phyloP scores from a whole-genome alignment of 2,113 vertebrate species.

The Trochalopteron elliotii region DNA sequence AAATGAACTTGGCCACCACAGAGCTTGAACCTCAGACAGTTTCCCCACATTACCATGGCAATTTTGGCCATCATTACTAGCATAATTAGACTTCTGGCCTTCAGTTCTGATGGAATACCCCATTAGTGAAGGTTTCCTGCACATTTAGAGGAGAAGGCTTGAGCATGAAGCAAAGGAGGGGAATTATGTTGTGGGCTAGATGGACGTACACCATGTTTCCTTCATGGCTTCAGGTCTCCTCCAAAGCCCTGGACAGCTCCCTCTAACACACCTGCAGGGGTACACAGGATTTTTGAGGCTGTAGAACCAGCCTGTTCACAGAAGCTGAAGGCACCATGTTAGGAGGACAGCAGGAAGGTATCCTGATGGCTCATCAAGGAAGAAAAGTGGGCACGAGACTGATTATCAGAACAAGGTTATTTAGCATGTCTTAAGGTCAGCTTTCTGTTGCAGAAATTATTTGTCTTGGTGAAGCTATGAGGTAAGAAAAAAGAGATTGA shows the following conservation, averaged over 20 bases:
- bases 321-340: not conserved
- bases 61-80: not conserved
- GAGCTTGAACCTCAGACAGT: not conserved
- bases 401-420: not conserved
- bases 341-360: not conserved
- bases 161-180: not conserved
- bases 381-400: not conserved
- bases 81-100: not conserved
- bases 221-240: not conserved
- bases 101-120: not conserved
- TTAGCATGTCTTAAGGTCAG: not conserved
- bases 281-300: not conserved
- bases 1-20: not conserved
- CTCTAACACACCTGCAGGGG: not conserved
- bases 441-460: not conserved
- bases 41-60: not conserved
- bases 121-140: not conserved
- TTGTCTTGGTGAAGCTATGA: not conserved
- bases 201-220: not conserved
- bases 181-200: not conserved
- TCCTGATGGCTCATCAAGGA: not conserved
- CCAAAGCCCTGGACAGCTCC: not conserved
- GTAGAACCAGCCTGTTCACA: not conserved
- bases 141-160: not conserved
- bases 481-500: not conserved